Base-by-base conservation (phyloP, 30 jellyfish, hydroid and myxozoan species). In the Pelagia noctiluca region DNA sequence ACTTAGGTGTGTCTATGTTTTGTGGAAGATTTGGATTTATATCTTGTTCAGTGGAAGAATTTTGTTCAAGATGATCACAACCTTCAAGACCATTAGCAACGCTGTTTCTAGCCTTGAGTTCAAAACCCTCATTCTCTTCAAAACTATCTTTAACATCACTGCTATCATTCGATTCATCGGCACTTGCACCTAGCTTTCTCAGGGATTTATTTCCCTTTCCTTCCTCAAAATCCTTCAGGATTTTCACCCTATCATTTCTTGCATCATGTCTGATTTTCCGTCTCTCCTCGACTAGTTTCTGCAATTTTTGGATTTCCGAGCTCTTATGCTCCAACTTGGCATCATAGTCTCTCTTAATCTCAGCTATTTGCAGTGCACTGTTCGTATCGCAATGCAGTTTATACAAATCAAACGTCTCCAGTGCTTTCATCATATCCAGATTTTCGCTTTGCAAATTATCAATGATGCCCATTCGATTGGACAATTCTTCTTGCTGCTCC, bases 381-480 rank as follows among this genome's bases (percentile, higher is more conserved):
- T 57, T 34, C 25, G 52, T 37, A 42, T 69, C 92, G 1, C 18
- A 47, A 12, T 70, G 47, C 26, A 16, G 42, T 29, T 54, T 62
- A 28, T 57, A 71, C 63, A 49, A 73, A 2, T 69, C 80, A 36
- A 71, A 71, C 52, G 50, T 69, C 12, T 68, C 86, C 35, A 82
- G 42, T 2, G 79, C 92, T 5, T 38, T 63, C 85, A 68, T 69
- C 77, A 82, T 3, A 63, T 82, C 75, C 12, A 49, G 19, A 37
- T 82, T 82, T 12, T 82, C 92, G 3, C 46, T 76, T 37, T 21
- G 69, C 54, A 82, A 57, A 29, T 57, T 25, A 1, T 36, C 49
- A 31, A 82, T 68, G 11, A 37, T 52, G 8, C 26, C 62, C 33
- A 49, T 50, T 68, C 86, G 62, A 32, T 28, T 53, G 0, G 60